Conservation (phyloP, 1,140 invertebrate genomes). For the Drosophila willistoni region DNA sequence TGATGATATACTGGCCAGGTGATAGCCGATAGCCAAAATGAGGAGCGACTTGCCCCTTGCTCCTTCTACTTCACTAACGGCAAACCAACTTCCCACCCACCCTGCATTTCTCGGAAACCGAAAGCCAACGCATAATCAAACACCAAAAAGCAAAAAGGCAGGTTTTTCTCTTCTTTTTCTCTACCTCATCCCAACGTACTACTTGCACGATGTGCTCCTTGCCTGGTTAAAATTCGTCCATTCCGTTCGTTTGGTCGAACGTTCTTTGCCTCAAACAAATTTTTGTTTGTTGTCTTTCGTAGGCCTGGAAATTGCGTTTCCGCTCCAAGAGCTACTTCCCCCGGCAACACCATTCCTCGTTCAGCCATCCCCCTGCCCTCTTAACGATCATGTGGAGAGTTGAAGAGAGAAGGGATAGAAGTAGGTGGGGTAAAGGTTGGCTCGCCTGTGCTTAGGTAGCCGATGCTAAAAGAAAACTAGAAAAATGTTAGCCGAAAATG, state of each 20-base stretch:
- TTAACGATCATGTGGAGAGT: neutral
- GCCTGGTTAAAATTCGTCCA: neutral
- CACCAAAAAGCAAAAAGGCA: slow-evolving; percentile 64
- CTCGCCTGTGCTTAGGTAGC: neutral
- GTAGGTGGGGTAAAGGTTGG: neutral
- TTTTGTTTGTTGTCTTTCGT: slow-evolving; percentile 76
- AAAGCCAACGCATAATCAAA: slow-evolving; percentile 76
- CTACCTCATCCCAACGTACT: slow-evolving; percentile 1
- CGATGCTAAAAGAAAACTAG: neutral
- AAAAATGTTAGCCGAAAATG: slow-evolving; percentile 20
- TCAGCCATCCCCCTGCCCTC: no score
- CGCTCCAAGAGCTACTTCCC: slow-evolving; percentile 53
- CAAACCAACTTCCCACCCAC: neutral
- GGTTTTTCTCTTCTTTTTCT: slow-evolving; percentile 3
- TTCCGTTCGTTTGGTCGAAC: slow-evolving; percentile 33
- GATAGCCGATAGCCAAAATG: slow-evolving; percentile 14
- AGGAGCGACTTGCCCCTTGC: neutral
- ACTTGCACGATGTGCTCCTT: neutral
- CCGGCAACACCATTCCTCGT: neutral
- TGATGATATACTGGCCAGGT: slow-evolving; percentile 42
- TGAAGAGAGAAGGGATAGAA: neutral
- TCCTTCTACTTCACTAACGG: neutral
- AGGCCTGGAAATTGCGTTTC: slow-evolving; percentile 77
- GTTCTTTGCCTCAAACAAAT: slow-evolving; percentile 76
- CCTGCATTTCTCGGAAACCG: slow-evolving; percentile 30